Evolutionary conservation across 2,797 vertebrate genomes (phyloP).

Genomic region (Chelidonichthys spinosus): DNA sequence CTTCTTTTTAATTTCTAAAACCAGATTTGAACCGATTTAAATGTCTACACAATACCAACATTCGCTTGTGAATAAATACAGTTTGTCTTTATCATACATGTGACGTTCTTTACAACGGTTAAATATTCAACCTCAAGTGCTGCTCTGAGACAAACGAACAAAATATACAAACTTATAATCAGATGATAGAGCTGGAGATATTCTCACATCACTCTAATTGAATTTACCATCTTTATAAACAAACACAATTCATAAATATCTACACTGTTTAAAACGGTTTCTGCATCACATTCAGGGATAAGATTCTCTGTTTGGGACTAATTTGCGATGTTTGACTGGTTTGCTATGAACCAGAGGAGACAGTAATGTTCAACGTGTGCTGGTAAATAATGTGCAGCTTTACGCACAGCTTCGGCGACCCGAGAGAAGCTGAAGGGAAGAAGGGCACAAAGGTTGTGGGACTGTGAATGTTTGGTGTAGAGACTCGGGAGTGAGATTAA

Average conservation of each 20-base stretch:
- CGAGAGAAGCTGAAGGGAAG: background rate
- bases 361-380: constrained; percentile 22
- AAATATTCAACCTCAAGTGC: constrained; percentile 16
- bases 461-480: constrained; percentile 37
- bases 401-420: background rate
- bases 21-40: constrained; percentile 28
- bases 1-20: constrained; percentile 36
- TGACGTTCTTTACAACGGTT: constrained; percentile 36
- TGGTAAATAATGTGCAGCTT: constrained; percentile 18
- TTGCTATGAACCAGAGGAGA: constrained; percentile 11
- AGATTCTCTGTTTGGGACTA: background rate
- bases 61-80: constrained; percentile 65
- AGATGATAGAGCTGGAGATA: constrained; percentile 7
- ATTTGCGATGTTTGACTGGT: background rate
- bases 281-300: constrained; percentile 37
- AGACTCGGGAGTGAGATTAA: constrained; percentile 21
- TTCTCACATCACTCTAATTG: constrained; percentile 22
- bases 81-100: constrained; percentile 37
- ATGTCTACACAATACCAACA: constrained; percentile 19
- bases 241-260: constrained; percentile 39
- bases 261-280: constrained; percentile 10
- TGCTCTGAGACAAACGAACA: constrained; percentile 15
- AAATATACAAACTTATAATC: background rate
- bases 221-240: constrained; percentile 17
- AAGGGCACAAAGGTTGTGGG: constrained; percentile 32